Base-by-base conservation (phyloP, 2,113 vertebrate genomes). In the Aviceda subcristata region DNA sequence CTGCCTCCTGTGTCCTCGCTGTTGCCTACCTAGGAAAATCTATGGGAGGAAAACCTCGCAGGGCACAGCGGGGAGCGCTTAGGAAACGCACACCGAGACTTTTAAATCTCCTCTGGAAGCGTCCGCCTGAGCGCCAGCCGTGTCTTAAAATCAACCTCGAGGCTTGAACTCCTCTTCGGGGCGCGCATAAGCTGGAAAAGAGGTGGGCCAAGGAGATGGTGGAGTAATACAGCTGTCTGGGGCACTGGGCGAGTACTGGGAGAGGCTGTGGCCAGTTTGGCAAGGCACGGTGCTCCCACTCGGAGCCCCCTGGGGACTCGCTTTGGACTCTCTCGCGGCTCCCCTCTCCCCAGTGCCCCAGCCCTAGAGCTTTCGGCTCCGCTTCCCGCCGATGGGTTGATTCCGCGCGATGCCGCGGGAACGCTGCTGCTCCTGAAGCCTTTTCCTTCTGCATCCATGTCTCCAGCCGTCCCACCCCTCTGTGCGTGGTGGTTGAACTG, bases 401-500 rank as follows among this genome's bases (percentile, higher is more conserved):
- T n/a, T n/a, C n/a, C n/a, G n/a, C n/a, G 30, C 38, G 19, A 0
- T 1, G 46, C 48, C 6, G 4, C 4, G 16, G 53, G 46, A 46
- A 1, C 32, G 53, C 57, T 79, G 67, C 53, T 77, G 72, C 59
- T 91, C 41, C 79, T 8, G 11, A 9, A 41, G 13, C 46, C 30
- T 19, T 16, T 11, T 56, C 30, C 41, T 63, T 15, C 59, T 57
- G 43, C 38, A 6, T 3, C 69, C 32, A 4, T 29, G 14, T 19
- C 56, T 67, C 53, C 73, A 73, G n/a, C 89, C 57, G n/a, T 14
- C 32, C 34, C 55, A 45, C 6, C 43, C 57, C n/a, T 39, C 8
- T 4, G 0, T 4, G 6, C 0, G 0, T 1, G 48, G n/a, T 11
- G 57, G 8, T 11, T 9, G 60, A 46, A 6, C 45, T 6, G 0